These are phyloP conservation scores for Pelecanoides urinatrix DNA, from an alignment of 2,113 vertebrate genomes.

Conservation along the genomic window DNA sequence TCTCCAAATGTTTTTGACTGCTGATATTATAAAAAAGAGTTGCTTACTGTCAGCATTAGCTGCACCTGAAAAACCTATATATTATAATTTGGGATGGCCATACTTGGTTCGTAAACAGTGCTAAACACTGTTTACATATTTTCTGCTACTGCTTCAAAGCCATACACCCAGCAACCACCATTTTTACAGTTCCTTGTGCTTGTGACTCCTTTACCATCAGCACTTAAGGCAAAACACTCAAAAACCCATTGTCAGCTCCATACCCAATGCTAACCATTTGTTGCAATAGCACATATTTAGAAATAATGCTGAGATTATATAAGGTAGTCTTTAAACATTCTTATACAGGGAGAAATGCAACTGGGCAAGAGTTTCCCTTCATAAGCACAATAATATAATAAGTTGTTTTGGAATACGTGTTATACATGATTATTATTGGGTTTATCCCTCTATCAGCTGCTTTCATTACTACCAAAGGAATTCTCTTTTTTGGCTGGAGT, in stretches of 20 bases:
- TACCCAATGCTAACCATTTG: neutral
- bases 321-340: neutral
- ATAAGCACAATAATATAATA: neutral
- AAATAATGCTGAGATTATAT: neutral
- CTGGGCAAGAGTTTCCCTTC: neutral
- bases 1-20: neutral
- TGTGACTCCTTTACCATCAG: neutral
- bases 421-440: neutral
- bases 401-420: neutral
- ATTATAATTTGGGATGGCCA: neutral
- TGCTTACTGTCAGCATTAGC: neutral
- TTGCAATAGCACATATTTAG: neutral
- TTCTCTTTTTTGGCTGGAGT: neutral
- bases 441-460: neutral
- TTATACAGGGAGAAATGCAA: neutral
- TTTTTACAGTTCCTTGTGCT: neutral
- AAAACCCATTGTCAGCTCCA: neutral
- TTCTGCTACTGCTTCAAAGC: neutral
- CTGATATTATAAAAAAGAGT: neutral
- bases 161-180: neutral
- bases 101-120: neutral
- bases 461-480: neutral
- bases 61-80: neutral
- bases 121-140: neutral
- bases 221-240: neutral